Base-by-base conservation (phyloP, 2,888 invertebrate genomes). In the Spilarctia lutea region DNA sequence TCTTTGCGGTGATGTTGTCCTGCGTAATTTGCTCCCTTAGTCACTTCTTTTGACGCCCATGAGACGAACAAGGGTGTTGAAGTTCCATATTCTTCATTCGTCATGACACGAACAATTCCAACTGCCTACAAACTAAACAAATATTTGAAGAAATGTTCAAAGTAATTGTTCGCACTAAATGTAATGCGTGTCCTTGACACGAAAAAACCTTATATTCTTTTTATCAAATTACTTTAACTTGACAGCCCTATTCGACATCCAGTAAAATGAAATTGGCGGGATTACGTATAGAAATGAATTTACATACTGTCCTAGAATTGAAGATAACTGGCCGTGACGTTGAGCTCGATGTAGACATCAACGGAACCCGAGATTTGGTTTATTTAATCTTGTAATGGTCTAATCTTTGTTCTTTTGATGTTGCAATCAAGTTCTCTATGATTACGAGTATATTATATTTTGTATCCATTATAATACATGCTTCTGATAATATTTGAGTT, bases 221-320 rank as follows among this genome's bases (percentile, higher is more conserved):
- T 63, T 39, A 11, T 39, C n/a, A 71, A 60, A 48, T 35, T 68
- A 11, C 0, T 60, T 24, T 0, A 11, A 13, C 18, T 1, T 66
- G 71, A 30, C 66, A 63, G 16, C 76, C 76, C 73, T 76, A 66
- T 42, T 39, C 13, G 30, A 81, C 72, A 71, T 74, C 72, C 78
- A 79, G 81, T 78, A 74, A 78, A 81, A 73, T 75, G 83, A 75
- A 84, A 84, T 83, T 81, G 82, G 76, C 68, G 56, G 71, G 72
- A 79, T 79, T 77, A 71, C 35, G 68, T 16, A 73, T 35, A 65
- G 63, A 68, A 73, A 65, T 76, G 76, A 68, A 76, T 71, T 71
- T 74, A 71, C 71, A 71, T 72, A 67, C 27, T 60, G 67, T 71
- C 42, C 71, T 67, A 71, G 39, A 69, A 70, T 45, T 68, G 39